Evolutionary conservation across 2,888 invertebrate genomes (phyloP).

Genomic region (Ryuthela nishihirai): DNA sequence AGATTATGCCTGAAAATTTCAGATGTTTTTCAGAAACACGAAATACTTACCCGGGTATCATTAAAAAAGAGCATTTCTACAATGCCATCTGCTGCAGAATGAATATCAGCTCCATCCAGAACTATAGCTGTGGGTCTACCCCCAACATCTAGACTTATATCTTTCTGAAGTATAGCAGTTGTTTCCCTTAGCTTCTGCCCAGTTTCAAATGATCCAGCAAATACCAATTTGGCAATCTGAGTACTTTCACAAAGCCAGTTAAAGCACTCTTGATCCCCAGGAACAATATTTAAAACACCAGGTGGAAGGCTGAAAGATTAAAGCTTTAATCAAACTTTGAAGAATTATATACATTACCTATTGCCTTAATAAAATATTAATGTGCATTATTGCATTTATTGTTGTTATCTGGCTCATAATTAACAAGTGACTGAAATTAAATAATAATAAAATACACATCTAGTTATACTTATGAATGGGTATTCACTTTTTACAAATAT

Average conservation of each 20-base stretch:
- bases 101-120: constrained; percentile 23
- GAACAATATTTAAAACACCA: constrained; percentile 19
- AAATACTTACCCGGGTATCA: constrained; percentile 13
- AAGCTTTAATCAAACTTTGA: neutral
- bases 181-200: neutral
- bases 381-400: neutral
- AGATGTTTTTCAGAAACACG: neutral
- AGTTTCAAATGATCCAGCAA: constrained; percentile 1
- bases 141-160: neutral
- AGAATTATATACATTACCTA: neutral
- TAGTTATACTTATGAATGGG: no score
- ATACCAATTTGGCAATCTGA: constrained; percentile 12
- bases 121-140: constrained; percentile 14
- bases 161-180: neutral
- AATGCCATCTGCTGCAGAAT: constrained; percentile 16
- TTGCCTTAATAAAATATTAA: neutral
- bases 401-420: no score
- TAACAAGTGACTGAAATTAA: no score
- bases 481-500: no score
- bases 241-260: neutral
- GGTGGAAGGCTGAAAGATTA: constrained; percentile 19
- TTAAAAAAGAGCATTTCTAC: constrained; percentile 4
- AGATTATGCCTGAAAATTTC: neutral
- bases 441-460: no score
- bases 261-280: neutral